Evolutionary conservation across 2,797 vertebrate species (phyloP), one percentile per base, ranked within the genome.

Genomic region (Sebastes alutus): DNA sequence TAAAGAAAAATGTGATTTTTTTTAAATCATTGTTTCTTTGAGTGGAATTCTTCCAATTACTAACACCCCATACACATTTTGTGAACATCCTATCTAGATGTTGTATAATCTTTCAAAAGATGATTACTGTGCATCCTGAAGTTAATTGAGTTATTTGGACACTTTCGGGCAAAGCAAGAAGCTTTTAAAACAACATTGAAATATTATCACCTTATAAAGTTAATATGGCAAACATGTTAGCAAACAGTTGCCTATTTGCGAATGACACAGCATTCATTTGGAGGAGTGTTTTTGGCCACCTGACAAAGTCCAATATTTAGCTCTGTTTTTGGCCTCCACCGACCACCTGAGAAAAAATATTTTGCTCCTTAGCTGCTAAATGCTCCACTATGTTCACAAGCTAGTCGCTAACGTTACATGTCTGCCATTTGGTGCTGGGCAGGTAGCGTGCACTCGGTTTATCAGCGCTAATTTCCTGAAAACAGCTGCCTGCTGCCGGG

Each of bases 1-100:
- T 85, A 75, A 85, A 90, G 27, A 71, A 49, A 66, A 73, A 52
- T 64, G 25, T 52, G n/a, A 63, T 75, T 83, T 72, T 54, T 71
- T 68, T 13, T 25, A 52, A 27, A 29, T 55, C 2, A 16, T 56
- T 60, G 38, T 59, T 2, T 76, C 20, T 49, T 58, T 62, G 52
- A 49, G 22, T 52, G 0, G 0, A 3, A 46, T 16, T 65, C 49
- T 55, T 64, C 22, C 10, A 52, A 13, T 32, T 13, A 27, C 0
- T 2, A 55, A 58, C 7, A 42, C 7, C 18, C 1, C 13, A 29
- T 35, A 6, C 7, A 14, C 5, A 61, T 61, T 68, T 60, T 61
- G 8, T 32, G 7, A 35, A 64, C 27, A 58, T 13, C 8, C 59
- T 6, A 5, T 62, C 25, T 52, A 32, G 4, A 55, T 63, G 11